phyloP scores from a whole-genome alignment of 2,888 invertebrate genomes.

The Cynaeus angustus region DNA sequence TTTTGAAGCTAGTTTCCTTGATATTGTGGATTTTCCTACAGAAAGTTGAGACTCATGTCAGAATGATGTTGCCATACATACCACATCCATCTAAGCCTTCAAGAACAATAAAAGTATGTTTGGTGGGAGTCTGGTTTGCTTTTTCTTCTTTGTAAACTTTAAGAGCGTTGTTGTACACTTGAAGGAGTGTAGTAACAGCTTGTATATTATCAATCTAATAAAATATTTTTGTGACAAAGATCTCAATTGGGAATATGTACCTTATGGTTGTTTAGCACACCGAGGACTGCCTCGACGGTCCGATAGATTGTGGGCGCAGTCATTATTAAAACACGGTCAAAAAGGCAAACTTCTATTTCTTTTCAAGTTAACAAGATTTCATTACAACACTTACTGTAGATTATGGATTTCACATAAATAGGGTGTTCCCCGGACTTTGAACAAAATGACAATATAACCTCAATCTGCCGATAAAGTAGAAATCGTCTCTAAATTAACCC shows the following conservation, averaged over 20 bases:
- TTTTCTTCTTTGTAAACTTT: conserved; percentile 37
- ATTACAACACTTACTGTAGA: too few species aligned
- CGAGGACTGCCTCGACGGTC: conserved; percentile 54
- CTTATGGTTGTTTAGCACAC: conserved; percentile 53
- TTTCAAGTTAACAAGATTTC: too few species aligned
- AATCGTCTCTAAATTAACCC: too few species aligned
- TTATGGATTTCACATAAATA: too few species aligned
- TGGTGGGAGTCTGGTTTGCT: conserved; percentile 30
- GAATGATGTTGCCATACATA: too few species aligned
- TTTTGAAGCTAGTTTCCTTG: conserved; percentile 64
- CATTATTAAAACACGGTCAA: conserved; percentile 11
- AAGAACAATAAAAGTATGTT: conserved; percentile 70
- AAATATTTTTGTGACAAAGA: neutral
- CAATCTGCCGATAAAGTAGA: neutral
- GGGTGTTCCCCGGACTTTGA: neutral
- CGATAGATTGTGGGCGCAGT: conserved; percentile 32
- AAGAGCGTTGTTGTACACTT: conserved; percentile 60
- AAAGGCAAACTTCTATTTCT: too few species aligned
- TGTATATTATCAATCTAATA: conserved; percentile 57
- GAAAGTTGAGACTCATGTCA: conserved; percentile 29
- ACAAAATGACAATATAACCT: conserved; percentile 7
- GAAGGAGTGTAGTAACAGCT: conserved; percentile 61
- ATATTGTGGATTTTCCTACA: conserved; percentile 71
- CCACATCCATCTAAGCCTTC: conserved; percentile 73
- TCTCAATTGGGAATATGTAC: conserved; percentile 36